phyloP scores from a whole-genome alignment of 1,140 invertebrate genomes.

The Cotesia chilonis region DNA sequence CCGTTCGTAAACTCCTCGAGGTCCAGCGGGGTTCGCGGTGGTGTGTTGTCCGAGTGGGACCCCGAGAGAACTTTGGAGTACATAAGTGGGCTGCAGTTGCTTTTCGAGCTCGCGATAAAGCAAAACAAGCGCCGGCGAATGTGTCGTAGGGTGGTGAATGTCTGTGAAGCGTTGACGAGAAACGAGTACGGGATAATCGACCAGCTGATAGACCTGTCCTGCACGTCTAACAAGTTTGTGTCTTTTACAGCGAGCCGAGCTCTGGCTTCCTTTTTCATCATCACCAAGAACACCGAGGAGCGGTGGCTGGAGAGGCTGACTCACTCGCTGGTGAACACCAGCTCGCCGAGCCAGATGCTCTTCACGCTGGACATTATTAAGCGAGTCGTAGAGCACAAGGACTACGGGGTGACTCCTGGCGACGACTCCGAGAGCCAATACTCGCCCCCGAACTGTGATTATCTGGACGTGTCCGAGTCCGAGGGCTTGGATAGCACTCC shows the following conservation, averaged over 20 bases:
- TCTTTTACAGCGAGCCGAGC: constrained; percentile 82
- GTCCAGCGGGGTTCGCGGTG: constrained; percentile 57
- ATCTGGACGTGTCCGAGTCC: constrained; percentile 76
- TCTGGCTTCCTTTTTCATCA: constrained; percentile 82
- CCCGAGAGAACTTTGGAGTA: constrained; percentile 77
- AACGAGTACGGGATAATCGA: constrained; percentile 85
- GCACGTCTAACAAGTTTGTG: constrained; percentile 81
- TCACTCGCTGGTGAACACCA: constrained; percentile 59
- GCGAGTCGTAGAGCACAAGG: constrained; percentile 87
- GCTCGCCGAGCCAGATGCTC: constrained; percentile 70
- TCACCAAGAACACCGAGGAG: constrained; percentile 80
- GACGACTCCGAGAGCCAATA: constrained; percentile 69
- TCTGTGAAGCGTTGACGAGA: constrained; percentile 80
- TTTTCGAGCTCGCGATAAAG: constrained; percentile 85
- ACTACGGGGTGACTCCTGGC: constrained; percentile 81
- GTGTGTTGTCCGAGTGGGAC: constrained; percentile 75
- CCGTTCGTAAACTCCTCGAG: constrained; percentile 70
- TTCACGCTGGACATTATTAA: constrained; percentile 86
- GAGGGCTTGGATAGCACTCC: constrained; percentile 83
- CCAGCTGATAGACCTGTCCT: constrained; percentile 81
- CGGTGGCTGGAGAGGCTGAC: constrained; percentile 78
- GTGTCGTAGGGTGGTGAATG: constrained; percentile 79
- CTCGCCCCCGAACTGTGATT: constrained; percentile 67
- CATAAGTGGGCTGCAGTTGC: constrained; percentile 80
- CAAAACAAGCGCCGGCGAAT: constrained; percentile 83